These are phyloP conservation scores for Leptoteleia sp. DNA, from an alignment of 1,140 invertebrate genomes.

Conservation along the genomic window DNA sequence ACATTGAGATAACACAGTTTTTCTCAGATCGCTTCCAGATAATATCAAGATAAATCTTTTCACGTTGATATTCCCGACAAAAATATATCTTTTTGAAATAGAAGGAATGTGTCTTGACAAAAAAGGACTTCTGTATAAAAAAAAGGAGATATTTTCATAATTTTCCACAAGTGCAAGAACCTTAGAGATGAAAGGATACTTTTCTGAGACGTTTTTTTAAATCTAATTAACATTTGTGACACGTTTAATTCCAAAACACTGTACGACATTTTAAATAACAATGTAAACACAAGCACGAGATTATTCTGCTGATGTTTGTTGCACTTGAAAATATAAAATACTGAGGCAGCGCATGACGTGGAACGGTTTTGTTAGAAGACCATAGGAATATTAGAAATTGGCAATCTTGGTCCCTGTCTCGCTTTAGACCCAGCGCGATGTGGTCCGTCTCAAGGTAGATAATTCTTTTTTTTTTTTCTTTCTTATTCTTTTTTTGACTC, in stretches of 20 bases:
- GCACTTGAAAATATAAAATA: constrained; percentile 52
- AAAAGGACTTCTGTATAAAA: too few relatives aligned
- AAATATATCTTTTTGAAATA: too few relatives aligned
- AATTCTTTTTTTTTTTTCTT: constrained; percentile 13
- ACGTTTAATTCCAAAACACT: constrained; percentile 1
- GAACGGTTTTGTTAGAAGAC: constrained; percentile 43
- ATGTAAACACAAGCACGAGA: constrained; percentile 28
- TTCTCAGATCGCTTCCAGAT: too few relatives aligned
- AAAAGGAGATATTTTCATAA: too few relatives aligned
- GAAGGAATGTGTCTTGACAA: too few relatives aligned
- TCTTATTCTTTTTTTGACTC: too few relatives aligned
- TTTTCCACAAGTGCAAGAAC: too few relatives aligned
- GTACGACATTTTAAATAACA: constrained; percentile 22
- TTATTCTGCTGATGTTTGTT: constrained; percentile 34
- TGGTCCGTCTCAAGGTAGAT: constrained; percentile 72
- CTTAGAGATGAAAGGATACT: too few relatives aligned
- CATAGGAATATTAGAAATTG: constrained; percentile 73
- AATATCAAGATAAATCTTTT: too few relatives aligned
- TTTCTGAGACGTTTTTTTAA: too few relatives aligned
- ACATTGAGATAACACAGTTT: too few relatives aligned
- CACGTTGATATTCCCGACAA: too few relatives aligned
- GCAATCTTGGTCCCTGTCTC: constrained; percentile 80
- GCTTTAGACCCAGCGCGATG: constrained; percentile 73
- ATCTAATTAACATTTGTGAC: constrained; percentile 3
- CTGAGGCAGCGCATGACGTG: constrained; percentile 57